Base-by-base conservation (phyloP, 1,140 invertebrate genomes). In the Pteromalus puparum region DNA sequence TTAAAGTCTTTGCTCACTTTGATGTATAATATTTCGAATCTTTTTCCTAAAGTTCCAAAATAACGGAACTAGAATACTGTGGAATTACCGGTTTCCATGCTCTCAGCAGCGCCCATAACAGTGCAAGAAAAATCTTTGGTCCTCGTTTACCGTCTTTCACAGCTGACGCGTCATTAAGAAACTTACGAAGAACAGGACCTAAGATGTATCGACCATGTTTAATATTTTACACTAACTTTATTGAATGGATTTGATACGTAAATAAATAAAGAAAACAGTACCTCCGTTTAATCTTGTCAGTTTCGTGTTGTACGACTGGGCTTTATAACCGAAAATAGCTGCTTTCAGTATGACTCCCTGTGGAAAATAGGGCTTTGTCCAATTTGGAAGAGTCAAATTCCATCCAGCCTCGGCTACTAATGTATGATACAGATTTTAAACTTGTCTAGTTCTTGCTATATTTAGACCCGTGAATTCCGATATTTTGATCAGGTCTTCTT, bases 31-130 rank as follows among this genome's bases (percentile, higher is more conserved):
- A 15, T 9, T 88, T 21, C 10, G 53, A 26, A 18, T 28, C 1
- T 10, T 48, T 15, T 13, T 90, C 53, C 0, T 75, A 82, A 13
- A 90, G 87, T 68, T 93, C 92, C 30, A 93, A 48, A 65, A 93
- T 87, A 24, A 92, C 88, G 0, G 93, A 93, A 9, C 93, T 90
- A 0, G 94, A 93, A 83, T 94, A 95, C 78, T 90, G 90, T 0
- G 94, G 94, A 74, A 95, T 91, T 67, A 93, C 92, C 2, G 93
- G 90, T 67, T 95, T 91, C 88, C 94, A 97, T 1, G 96, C 92
- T 30, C 94, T 94, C n/a, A 96, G 90, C n/a, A 96, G 90, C 0
- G 95, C 94, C 46, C 92, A 91, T 85, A 96, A 92, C 24, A 97
- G 87, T 38, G 94, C 94, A 42, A 95, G 86, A 70, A 93, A 94